These are phyloP conservation scores for Rhingia rostrata DNA, from an alignment of 2,888 invertebrate genomes.

Conservation along the genomic window DNA sequence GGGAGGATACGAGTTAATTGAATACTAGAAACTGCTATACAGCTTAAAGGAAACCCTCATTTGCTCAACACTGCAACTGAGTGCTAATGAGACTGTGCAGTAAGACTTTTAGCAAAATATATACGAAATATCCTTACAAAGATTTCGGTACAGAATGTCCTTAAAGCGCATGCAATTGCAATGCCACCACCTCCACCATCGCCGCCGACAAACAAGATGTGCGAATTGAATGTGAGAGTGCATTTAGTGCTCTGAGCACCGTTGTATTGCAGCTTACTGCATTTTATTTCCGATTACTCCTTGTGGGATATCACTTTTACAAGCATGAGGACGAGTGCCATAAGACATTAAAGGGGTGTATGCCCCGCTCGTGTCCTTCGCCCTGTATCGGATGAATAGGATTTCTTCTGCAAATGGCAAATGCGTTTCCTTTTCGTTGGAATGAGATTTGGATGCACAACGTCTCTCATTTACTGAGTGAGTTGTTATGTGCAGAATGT, in stretches of 20 bases:
- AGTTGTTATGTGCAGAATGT: slow-evolving; percentile 23
- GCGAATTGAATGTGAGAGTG: slow-evolving; percentile 63
- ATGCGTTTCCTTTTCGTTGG: neutral
- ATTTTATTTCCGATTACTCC: slow-evolving; percentile 65
- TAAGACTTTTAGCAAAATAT: slow-evolving; percentile 31
- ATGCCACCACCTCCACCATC: neutral
- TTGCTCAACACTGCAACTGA: slow-evolving; percentile 50
- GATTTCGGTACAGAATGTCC: slow-evolving; percentile 4
- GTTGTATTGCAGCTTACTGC: slow-evolving; percentile 52
- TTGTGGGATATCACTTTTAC: slow-evolving; percentile 24
- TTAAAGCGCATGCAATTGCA: slow-evolving; percentile 13
- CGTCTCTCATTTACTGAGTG: slow-evolving; percentile 11
- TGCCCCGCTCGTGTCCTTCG: neutral
- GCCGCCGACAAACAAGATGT: slow-evolving; percentile 30
- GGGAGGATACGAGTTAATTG: slow-evolving; percentile 56
- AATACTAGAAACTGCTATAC: slow-evolving; percentile 46
- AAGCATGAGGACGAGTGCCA: slow-evolving; percentile 8
- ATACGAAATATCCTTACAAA: neutral
- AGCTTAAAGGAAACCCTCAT: slow-evolving; percentile 41
- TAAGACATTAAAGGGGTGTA: slow-evolving; percentile 4
- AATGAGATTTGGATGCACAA: neutral
- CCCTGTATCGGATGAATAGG: slow-evolving; percentile 16
- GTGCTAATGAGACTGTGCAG: slow-evolving; percentile 62
- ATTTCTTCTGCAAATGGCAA: slow-evolving; percentile 5
- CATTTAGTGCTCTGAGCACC: slow-evolving; percentile 30